Conservation (phyloP, 2,797 vertebrate genomes). For the Cynopterus sphinx region DNA sequence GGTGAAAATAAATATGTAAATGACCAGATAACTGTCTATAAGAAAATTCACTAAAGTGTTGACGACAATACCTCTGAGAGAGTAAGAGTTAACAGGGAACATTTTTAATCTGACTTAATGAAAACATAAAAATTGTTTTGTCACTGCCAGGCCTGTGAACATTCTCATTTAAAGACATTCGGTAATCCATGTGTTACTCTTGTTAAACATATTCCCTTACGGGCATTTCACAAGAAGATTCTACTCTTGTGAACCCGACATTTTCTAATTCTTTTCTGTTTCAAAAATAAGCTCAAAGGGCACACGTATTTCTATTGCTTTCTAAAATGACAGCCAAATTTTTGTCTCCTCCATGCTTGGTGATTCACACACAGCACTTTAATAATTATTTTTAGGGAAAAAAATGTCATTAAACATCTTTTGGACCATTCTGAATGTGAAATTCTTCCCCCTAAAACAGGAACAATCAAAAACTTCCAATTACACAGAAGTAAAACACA, state of each 20-base stretch:
- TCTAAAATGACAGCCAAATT: background rate
- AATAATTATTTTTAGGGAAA: background rate
- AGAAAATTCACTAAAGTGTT: background rate
- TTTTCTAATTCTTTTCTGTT: slow-evolving; percentile 45
- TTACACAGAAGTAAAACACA: background rate
- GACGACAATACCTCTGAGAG: background rate
- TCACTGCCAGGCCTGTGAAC: background rate
- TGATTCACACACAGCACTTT: background rate
- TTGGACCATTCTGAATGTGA: slow-evolving; percentile 24
- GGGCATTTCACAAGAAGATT: background rate
- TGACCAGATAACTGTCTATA: background rate
- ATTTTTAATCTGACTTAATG: background rate
- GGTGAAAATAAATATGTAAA: background rate
- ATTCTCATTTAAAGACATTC: background rate
- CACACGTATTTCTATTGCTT: background rate
- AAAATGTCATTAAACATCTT: background rate
- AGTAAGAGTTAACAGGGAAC: background rate
- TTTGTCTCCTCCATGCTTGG: background rate
- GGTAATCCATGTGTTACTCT: background rate
- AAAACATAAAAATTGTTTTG: background rate
- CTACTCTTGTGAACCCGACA: slow-evolving; percentile 25
- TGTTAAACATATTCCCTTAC: background rate
- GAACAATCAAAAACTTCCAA: background rate
- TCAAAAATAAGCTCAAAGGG: slow-evolving; percentile 31
- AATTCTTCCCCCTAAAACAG: background rate